A percentile compares a stretch with the other conserved stretches of the same genome.
Evolutionary conservation across 1,140 invertebrate genomes (phyloP).

Genomic region (Drosophila arawakana): DNA sequence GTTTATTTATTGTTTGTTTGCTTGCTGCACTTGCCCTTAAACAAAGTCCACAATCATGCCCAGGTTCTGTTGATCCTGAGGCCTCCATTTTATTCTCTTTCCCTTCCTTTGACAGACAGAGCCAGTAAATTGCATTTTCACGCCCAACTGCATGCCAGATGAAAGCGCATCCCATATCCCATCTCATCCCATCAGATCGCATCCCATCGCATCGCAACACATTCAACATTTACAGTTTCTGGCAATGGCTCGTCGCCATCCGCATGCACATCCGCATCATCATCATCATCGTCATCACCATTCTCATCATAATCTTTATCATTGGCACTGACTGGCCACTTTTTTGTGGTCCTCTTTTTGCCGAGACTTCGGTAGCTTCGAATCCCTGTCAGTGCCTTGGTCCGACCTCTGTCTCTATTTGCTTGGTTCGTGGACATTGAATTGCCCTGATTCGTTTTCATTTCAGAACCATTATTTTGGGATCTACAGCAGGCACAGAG

Average conservation of each 20-base stretch:
- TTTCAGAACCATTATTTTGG: slow-evolving; percentile 67
- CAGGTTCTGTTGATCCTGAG: slow-evolving; percentile 13
- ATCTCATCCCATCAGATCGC: neutral
- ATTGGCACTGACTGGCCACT: slow-evolving; percentile 45
- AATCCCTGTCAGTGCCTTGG: neutral
- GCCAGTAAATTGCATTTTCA: slow-evolving; percentile 77
- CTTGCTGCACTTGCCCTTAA: slow-evolving; percentile 43
- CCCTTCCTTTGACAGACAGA: neutral
- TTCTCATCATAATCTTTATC: slow-evolving; percentile 33
- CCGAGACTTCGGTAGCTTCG: slow-evolving; percentile 8
- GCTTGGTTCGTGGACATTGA: slow-evolving; percentile 26
- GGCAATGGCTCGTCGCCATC: slow-evolving; percentile 25
- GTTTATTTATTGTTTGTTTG: slow-evolving; percentile 3
- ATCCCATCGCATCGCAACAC: slow-evolving; percentile 18
- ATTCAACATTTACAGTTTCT: slow-evolving; percentile 58
- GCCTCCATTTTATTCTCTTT: neutral
- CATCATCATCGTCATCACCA: slow-evolving; percentile 11
- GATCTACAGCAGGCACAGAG: slow-evolving; percentile 10
- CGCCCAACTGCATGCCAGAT: slow-evolving; percentile 58
- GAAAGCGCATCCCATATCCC: slow-evolving; percentile 5
- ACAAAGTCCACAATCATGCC: slow-evolving; percentile 23
- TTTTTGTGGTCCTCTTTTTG: slow-evolving; percentile 14
- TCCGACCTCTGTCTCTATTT: neutral
- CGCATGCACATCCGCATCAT: slow-evolving; percentile 19
- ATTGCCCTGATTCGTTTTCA: slow-evolving; percentile 67